Evolutionary conservation across 1,140 invertebrate species (phyloP).

Genomic region (Drusus annulatus): DNA sequence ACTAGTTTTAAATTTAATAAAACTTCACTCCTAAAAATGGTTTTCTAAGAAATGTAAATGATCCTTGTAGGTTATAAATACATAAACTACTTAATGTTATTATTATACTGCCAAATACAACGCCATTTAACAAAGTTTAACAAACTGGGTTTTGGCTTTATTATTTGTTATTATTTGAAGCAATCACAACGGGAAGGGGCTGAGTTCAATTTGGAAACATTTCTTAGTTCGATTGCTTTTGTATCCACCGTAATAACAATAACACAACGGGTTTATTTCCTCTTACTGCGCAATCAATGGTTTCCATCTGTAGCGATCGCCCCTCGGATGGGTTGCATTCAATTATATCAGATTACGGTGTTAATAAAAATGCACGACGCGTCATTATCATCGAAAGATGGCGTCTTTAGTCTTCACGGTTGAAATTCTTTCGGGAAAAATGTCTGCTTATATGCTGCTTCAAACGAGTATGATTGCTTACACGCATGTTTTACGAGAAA

Average conservation of each 20-base stretch:
- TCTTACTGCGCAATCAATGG: constrained; percentile 18
- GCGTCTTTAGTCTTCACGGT: neutral
- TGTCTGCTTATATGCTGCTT: neutral
- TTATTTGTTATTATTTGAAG: too few relatives aligned
- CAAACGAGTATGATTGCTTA: neutral
- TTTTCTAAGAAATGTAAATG: too few relatives aligned
- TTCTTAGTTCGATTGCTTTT: neutral
- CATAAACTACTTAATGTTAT: too few relatives aligned
- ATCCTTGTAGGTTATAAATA: too few relatives aligned
- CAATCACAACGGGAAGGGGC: too few relatives aligned
- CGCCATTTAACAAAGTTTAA: too few relatives aligned
- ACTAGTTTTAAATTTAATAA: too few relatives aligned
- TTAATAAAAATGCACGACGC: neutral
- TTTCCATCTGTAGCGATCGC: neutral
- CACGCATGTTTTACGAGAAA: constrained; percentile 1
- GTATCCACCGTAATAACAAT: constrained; percentile 23
- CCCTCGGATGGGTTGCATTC: neutral
- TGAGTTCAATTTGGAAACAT: too few relatives aligned
- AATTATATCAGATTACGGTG: constrained; percentile 13
- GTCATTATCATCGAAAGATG: neutral
- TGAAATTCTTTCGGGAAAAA: neutral
- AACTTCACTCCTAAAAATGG: too few relatives aligned
- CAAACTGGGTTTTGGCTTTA: too few relatives aligned
- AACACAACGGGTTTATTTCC: constrained; percentile 20
- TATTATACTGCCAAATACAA: too few relatives aligned